Evolutionary conservation across 2,797 vertebrate genomes (phyloP).

Genomic region (Paedocypris micromegethes): DNA sequence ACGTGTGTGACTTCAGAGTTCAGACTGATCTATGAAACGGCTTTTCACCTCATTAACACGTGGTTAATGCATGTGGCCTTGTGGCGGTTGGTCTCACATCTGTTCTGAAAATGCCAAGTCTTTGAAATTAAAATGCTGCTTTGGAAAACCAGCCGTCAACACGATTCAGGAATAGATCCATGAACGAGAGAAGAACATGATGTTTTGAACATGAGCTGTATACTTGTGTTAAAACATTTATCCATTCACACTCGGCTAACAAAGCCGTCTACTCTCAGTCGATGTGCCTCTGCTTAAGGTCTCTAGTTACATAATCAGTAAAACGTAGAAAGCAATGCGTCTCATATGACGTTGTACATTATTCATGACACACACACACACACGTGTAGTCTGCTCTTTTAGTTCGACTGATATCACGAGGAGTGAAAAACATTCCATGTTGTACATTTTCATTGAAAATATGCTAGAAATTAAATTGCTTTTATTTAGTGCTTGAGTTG

Average conservation of each 20-base stretch:
- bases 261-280: conserved; percentile 21
- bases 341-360: too few relatives aligned
- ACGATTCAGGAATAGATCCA: not conserved
- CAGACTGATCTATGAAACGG: conserved; percentile 9
- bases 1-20: conserved; percentile 9
- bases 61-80: conserved; percentile 11
- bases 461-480: too few relatives aligned
- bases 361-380: too few relatives aligned
- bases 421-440: too few relatives aligned
- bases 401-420: too few relatives aligned
- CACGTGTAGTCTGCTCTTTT: too few relatives aligned
- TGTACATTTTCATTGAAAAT: too few relatives aligned
- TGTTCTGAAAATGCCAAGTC: not conserved
- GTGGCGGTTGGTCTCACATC: conserved; percentile 6
- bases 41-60: conserved; percentile 27
- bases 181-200: conserved; percentile 1
- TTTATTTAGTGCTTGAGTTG: too few relatives aligned
- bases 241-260: conserved; percentile 17
- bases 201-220: conserved; percentile 17
- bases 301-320: not conserved
- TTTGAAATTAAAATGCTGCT: not conserved
- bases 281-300: conserved; percentile 9
- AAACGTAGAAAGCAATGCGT: too few relatives aligned
- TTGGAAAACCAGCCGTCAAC: not conserved
- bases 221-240: conserved; percentile 26